A percentile compares a stretch with the other conserved stretches of the same genome.
These are phyloP conservation scores for Knipowitschia caucasica DNA, from an alignment of 2,797 vertebrate species.

Conservation along the genomic window DNA sequence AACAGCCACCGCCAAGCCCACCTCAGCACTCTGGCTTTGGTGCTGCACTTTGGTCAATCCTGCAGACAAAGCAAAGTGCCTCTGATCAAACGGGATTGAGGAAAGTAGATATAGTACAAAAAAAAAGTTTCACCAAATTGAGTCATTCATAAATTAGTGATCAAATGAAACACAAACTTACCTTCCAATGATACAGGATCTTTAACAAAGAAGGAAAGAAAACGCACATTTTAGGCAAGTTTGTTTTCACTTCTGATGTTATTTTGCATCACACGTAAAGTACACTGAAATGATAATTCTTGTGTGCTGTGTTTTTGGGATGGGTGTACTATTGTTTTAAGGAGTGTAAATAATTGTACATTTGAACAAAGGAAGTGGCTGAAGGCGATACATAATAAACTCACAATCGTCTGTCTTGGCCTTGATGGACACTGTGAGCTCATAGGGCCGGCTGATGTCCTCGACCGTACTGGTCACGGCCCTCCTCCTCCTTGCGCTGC, in stretches of 20 bases:
- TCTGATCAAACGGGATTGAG: too few species aligned
- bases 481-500: constrained; percentile 52
- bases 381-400: constrained; percentile 17
- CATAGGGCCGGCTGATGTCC: constrained; percentile 47
- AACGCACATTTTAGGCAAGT: constrained; percentile 1
- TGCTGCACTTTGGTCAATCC: constrained; percentile 42
- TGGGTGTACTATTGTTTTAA: too few species aligned
- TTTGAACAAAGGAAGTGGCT: background rate
- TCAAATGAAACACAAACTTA: constrained; percentile 41
- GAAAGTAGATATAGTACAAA: background rate
- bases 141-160: constrained; percentile 14
- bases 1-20: constrained; percentile 66
- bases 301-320: too few species aligned
- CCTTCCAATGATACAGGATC: constrained; percentile 46
- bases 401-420: constrained; percentile 52
- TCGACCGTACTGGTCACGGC: constrained; percentile 19
- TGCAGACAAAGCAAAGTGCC: constrained; percentile 42
- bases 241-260: background rate
- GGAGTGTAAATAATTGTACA: background rate
- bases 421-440: constrained; percentile 58
- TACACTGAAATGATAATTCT: too few species aligned
- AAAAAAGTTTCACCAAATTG: background rate
- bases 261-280: background rate
- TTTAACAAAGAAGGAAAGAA: constrained; percentile 38
- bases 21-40: constrained; percentile 26